Evolutionary conservation across 2,888 invertebrate genomes (phyloP).

Genomic region (Ceraclea dissimilis): DNA sequence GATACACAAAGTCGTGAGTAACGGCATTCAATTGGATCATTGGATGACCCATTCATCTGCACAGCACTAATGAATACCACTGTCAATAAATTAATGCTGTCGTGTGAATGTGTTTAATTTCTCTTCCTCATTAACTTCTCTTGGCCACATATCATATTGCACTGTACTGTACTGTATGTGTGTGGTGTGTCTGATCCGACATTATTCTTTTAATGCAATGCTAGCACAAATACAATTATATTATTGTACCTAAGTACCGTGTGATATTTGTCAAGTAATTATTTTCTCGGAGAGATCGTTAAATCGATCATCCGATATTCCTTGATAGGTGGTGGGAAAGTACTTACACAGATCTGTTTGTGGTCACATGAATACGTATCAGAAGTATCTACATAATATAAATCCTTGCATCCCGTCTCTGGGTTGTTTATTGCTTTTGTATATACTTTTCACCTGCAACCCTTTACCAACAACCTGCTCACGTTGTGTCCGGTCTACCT

Average conservation of each 20-base stretch:
- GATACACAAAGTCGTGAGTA: constrained; percentile 15
- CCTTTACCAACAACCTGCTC: constrained; percentile 10
- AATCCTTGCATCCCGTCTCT: background rate
- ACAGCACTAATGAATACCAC: constrained; percentile 24
- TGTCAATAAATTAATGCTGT: constrained; percentile 23
- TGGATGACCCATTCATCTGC: constrained; percentile 19
- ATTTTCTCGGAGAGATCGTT: too few species aligned
- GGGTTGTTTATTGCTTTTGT: background rate
- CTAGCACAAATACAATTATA: too few species aligned
- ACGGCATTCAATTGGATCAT: constrained; percentile 17
- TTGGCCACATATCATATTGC: constrained; percentile 8
- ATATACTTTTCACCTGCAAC: constrained; percentile 15
- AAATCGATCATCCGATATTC: too few species aligned
- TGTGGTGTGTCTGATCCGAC: too few species aligned
- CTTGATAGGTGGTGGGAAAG: too few species aligned
- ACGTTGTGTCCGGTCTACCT: background rate
- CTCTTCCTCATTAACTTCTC: constrained; percentile 24
- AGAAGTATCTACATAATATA: too few species aligned
- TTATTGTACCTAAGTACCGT: background rate
- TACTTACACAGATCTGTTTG: too few species aligned
- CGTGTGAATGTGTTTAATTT: constrained; percentile 26
- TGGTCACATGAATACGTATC: too few species aligned
- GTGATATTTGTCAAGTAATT: background rate
- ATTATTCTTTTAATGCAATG: too few species aligned
- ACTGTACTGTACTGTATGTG: background rate